A percentile compares a stretch with the other conserved stretches of the same genome.
phyloP scores from a whole-genome alignment of 2,888 invertebrate genomes.

The Lasioglossum oenotherae region DNA sequence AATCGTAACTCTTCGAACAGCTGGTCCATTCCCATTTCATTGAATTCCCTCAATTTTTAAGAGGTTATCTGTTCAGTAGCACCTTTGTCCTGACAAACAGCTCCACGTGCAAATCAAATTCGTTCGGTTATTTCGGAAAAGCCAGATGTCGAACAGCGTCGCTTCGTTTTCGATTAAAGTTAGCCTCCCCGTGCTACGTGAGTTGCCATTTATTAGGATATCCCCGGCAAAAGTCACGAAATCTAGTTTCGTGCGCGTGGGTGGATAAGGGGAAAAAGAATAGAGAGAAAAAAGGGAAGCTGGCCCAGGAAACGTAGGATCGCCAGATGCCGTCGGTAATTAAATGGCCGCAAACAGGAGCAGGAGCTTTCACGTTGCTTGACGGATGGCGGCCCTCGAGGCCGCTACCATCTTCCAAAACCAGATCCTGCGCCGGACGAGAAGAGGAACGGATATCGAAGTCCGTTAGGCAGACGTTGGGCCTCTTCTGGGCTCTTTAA shows the following conservation, averaged over 20 bases:
- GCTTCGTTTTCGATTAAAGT: conserved; percentile 5
- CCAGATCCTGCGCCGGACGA: conserved; percentile 31
- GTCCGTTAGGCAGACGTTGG: conserved; percentile 11
- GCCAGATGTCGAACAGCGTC: neutral
- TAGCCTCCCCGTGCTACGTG: neutral
- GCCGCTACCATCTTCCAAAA: conserved; percentile 50
- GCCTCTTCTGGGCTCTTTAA: neutral
- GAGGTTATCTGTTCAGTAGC: neutral
- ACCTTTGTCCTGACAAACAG: neutral
- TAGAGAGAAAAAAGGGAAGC: conserved; percentile 6
- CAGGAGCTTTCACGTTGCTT: conserved; percentile 63
- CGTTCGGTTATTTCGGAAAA: neutral
- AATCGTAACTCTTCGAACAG: neutral
- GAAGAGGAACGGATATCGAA: conserved; percentile 30
- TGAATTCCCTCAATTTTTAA: neutral
- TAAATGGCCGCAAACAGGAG: conserved; percentile 71
- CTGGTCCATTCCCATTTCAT: neutral
- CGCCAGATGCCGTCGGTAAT: conserved; percentile 73
- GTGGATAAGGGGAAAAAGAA: conserved; percentile 24
- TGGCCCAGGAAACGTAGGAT: conserved; percentile 57
- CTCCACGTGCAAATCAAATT: neutral
- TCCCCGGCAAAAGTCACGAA: conserved; percentile 1
- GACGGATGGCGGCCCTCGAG: conserved; percentile 61
- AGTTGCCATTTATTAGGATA: conserved; percentile 18
- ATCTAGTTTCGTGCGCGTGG: conserved; percentile 38